Evolutionary conservation across 2,113 vertebrate genomes (phyloP), one percentile per base, ranked within the genome.

Genomic region (Colinus virginianus): DNA sequence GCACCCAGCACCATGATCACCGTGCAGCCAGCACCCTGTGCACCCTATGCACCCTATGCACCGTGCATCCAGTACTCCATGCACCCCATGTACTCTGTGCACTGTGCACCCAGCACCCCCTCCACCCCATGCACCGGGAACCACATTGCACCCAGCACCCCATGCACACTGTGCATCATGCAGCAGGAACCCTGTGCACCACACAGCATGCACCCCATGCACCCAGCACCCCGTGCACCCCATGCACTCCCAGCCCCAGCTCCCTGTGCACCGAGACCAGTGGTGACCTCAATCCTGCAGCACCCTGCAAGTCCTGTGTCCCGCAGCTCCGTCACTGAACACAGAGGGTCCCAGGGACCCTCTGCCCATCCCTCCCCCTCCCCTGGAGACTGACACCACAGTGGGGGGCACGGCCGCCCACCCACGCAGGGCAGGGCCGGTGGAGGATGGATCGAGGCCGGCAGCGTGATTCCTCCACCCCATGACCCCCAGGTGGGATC

Each of bases 231-330:
- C 20, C 4, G 12, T 0, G 2, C 23, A 40, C 19, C 10, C 38
- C 21, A 4, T 1, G 7, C 17, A 64, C 9, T 6, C 2, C 7
- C 2, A 1, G 53, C 53, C 23, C 22, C 17, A 30, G 16, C 30
- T 81, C n/a, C 22, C 45, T 76, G 53, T 1, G 1, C 13, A 42
- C 25, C 1, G 0, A 61, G 72, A 19, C 43, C 0, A 0, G 49
- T 16, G 3, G 3, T 75, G 30, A 36, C 59, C 13, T 0, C 3
- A 0, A 43, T 62, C 13, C 9, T 51, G 28, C 72, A 28, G 13
- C 4, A 22, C 15, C 26, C 36, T 2, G 1, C 2, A 12, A n/a
- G 17, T 1, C 2, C 8, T 12, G 30, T 0, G 0, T 32, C 21
- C 20, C 53, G 67, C n/a, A 32, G 45, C 30, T 22, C 28, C 22